Conservation (phyloP, 1,140 invertebrate species). For the Nebria ingens region DNA sequence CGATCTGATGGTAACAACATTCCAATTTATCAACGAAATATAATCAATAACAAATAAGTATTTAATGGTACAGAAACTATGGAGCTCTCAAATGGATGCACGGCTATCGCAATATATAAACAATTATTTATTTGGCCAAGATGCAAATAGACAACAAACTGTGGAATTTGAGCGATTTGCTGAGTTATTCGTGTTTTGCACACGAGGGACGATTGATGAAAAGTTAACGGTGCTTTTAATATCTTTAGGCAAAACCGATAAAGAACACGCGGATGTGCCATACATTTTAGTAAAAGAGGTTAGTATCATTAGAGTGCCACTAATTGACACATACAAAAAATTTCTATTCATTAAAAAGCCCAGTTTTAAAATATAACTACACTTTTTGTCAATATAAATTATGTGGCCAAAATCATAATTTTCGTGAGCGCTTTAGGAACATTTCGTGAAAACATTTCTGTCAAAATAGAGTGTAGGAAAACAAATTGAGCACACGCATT, state of each 20-base stretch:
- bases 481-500: no score
- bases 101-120: conserved; percentile 45
- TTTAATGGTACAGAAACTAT: conserved; percentile 40
- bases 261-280: conserved; percentile 39
- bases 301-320: conserved; percentile 11
- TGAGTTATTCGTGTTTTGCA: conserved; percentile 47
- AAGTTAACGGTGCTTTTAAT: conserved; percentile 42
- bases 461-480: no score
- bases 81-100: conserved; percentile 47
- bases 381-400: no score
- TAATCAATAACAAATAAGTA: conserved; percentile 5
- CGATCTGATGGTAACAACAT: conserved; percentile 47
- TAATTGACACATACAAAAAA: no score
- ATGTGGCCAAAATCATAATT: no score
- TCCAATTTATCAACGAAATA: background rate
- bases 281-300: conserved; percentile 49
- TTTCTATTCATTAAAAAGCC: no score
- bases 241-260: conserved; percentile 41
- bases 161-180: conserved; percentile 48
- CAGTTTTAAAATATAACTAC: no score
- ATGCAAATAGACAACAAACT: conserved; percentile 35
- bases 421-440: no score
- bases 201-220: conserved; percentile 46
- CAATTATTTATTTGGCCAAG: conserved; percentile 46
- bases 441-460: no score